These are phyloP conservation scores for Seira ritae DNA, from an alignment of 2,888 invertebrate species.

Conservation along the genomic window DNA sequence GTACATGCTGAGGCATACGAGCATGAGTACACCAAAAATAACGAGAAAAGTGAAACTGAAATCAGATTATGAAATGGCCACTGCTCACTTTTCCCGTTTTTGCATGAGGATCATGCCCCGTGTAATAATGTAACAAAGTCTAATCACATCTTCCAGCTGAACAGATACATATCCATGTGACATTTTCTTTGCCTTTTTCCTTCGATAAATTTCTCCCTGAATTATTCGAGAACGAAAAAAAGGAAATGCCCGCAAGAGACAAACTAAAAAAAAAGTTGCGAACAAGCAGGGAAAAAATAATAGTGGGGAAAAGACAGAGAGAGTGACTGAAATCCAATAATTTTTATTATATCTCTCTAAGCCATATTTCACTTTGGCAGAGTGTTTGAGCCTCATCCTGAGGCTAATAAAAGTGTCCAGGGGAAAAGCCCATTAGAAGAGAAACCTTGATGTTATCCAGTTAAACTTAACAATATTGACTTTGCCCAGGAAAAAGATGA, in stretches of 20 bases:
- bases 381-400: conserved; percentile 46
- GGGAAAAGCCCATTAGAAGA: conserved; percentile 28
- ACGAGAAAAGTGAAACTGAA: neutral
- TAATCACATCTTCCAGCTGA: neutral
- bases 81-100: too few relatives aligned
- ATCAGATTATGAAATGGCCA: conserved; percentile 10
- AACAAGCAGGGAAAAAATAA: too few relatives aligned
- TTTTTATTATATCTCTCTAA: conserved; percentile 35
- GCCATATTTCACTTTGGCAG: conserved; percentile 42
- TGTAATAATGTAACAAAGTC: neutral
- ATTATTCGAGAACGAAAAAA: neutral
- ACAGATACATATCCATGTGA: neutral
- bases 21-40: neutral
- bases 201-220: neutral
- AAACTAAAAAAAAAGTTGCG: conserved; percentile 9
- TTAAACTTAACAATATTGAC: neutral
- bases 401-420: conserved; percentile 60
- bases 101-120: neutral
- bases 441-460: conserved; percentile 45
- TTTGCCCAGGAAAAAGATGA: neutral
- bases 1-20: conserved; percentile 6
- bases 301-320: neutral
- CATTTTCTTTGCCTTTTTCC: neutral
- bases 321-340: conserved; percentile 20
- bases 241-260: conserved; percentile 8